Conservation (phyloP, 53 echinoderm and acorn worm genomes). For the Arbacia lixula region DNA sequence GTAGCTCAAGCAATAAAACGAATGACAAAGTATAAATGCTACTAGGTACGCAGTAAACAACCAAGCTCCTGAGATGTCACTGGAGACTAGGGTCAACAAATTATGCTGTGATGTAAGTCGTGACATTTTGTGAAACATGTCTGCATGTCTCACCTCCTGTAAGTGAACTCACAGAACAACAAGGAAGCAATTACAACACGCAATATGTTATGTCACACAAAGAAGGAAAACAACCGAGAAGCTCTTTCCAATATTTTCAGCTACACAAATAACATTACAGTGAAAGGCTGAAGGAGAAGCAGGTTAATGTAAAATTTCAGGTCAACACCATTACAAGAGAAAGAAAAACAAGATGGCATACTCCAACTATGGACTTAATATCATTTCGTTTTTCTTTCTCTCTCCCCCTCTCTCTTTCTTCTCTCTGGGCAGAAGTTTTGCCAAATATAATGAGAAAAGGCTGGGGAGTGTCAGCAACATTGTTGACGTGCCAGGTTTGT, state of each 20-base stretch:
- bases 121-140: too few relatives aligned
- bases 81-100: too few relatives aligned
- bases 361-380: background rate
- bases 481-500: conserved; percentile 60
- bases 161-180: too few relatives aligned
- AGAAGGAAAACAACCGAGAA: too few relatives aligned
- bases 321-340: background rate
- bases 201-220: too few relatives aligned
- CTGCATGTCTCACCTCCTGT: too few relatives aligned
- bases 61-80: too few relatives aligned
- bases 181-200: too few relatives aligned
- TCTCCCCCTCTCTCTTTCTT: conserved; percentile 16
- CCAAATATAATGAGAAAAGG: conserved; percentile 48
- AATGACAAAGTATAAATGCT: too few relatives aligned
- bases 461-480: conserved; percentile 57
- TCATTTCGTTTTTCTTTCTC: conserved; percentile 9
- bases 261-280: background rate
- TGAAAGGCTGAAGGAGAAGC: background rate
- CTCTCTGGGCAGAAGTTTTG: conserved; percentile 45
- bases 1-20: too few relatives aligned
- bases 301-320: background rate
- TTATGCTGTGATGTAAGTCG: too few relatives aligned
- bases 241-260: background rate
- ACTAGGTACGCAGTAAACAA: too few relatives aligned
- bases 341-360: conserved; percentile 10